These are phyloP conservation scores for Stigmatopora argus DNA, from an alignment of 2,113 vertebrate genomes.

Conservation along the genomic window DNA sequence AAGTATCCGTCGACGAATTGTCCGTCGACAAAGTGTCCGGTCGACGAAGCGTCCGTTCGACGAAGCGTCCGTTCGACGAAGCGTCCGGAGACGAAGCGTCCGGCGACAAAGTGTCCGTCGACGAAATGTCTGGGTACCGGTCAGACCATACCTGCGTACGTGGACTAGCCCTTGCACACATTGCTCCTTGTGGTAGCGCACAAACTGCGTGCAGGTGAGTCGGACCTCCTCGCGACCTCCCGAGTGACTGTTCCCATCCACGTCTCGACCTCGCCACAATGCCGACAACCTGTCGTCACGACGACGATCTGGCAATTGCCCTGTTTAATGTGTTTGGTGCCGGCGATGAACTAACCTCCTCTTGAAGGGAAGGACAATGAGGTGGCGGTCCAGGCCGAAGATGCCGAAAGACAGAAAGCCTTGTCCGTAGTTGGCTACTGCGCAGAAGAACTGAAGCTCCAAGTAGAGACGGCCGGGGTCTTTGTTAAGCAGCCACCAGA, in stretches of 20 bases:
- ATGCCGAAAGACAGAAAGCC: slow-evolving; percentile 94
- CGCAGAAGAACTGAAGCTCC: slow-evolving; percentile 95
- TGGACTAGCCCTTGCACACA: slow-evolving; percentile 87
- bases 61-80: too few species aligned
- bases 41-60: too few species aligned
- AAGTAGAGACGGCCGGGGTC: slow-evolving; percentile 92
- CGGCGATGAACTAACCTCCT: slow-evolving; percentile 74
- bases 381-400: slow-evolving; percentile 93
- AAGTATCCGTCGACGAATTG: too few species aligned
- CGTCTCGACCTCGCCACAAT: slow-evolving; percentile 77
- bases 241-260: slow-evolving; percentile 50
- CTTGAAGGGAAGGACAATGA: slow-evolving; percentile 93
- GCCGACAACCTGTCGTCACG: slow-evolving; percentile 73
- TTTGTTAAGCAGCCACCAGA: slow-evolving; percentile 94
- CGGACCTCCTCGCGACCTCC: slow-evolving; percentile 85
- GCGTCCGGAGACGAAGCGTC: too few species aligned
- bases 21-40: too few species aligned
- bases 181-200: slow-evolving; percentile 88
- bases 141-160: slow-evolving; percentile 77
- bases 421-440: slow-evolving; percentile 93
- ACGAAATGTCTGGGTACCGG: too few species aligned
- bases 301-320: background rate
- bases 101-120: too few species aligned
- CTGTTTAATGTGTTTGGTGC: background rate
- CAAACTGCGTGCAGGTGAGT: slow-evolving; percentile 93